A percentile compares a stretch with the other conserved stretches of the same genome.
These are phyloP conservation scores for Raphicerus campestris DNA, from an alignment of 2,113 vertebrate species.

Conservation along the genomic window DNA sequence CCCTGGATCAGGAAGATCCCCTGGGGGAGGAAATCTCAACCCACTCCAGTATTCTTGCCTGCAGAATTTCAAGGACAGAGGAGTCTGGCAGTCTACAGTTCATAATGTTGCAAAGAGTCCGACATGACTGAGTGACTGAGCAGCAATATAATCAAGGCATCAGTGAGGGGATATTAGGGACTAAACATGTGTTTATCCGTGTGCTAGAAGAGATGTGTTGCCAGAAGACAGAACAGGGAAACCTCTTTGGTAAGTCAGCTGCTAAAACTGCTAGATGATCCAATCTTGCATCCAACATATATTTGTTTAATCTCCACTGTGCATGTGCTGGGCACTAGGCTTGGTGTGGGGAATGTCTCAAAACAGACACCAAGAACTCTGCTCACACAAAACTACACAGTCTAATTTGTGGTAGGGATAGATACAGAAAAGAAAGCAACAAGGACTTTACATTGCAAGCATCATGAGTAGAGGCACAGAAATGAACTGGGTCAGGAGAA, in stretches of 20 bases:
- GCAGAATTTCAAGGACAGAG: rapidly evolving
- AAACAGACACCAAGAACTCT: not conserved
- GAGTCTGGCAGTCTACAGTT: not conserved
- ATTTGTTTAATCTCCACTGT: not conserved
- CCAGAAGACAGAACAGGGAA: not conserved
- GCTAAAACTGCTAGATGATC: not conserved
- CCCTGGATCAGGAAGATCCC: not conserved
- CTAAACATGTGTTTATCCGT: not conserved
- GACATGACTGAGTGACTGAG: not conserved
- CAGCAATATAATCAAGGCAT: not conserved
- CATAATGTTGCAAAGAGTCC: not conserved
- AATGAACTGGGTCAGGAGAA: not conserved
- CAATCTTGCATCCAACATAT: not conserved
- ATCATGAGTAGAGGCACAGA: not conserved
- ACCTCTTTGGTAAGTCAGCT: not conserved
- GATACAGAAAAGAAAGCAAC: not conserved
- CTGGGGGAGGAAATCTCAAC: not conserved
- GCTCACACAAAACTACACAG: not conserved
- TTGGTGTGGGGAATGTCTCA: not conserved
- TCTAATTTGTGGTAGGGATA: not conserved
- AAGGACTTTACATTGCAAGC: not conserved
- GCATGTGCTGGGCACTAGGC: not conserved
- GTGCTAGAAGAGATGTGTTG: not conserved
- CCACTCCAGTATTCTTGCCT: not conserved
- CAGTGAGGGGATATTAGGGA: not conserved